A percentile compares a stretch with the other conserved stretches of the same genome.
Conservation (phyloP, 2,797 vertebrate genomes). For the Liasis olivaceus region DNA sequence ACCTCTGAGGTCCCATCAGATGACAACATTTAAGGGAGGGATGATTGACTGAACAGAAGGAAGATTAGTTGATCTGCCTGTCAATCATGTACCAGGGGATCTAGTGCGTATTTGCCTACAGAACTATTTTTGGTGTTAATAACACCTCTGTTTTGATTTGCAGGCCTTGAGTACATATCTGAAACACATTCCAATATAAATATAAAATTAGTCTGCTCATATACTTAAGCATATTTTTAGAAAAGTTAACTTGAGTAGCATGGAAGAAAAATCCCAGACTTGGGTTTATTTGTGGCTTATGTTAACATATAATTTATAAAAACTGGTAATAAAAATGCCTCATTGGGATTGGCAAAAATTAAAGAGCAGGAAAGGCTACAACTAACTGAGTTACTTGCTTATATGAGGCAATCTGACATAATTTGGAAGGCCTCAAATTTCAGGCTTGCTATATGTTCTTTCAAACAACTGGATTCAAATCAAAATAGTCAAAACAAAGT, state of each 20-base stretch:
- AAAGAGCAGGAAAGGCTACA: slow-evolving; percentile 44
- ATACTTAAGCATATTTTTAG: slow-evolving; percentile 39
- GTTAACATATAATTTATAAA: slow-evolving; percentile 64
- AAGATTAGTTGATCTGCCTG: neutral
- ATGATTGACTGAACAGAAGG: neutral
- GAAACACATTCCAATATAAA: slow-evolving; percentile 48
- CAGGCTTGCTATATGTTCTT: slow-evolving; percentile 38
- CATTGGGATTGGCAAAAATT: slow-evolving; percentile 40
- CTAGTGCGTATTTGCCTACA: neutral
- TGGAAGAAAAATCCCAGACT: slow-evolving; percentile 43
- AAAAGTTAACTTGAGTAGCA: slow-evolving; percentile 21
- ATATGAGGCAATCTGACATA: neutral
- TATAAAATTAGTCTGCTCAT: slow-evolving; percentile 27
- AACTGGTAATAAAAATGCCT: slow-evolving; percentile 54
- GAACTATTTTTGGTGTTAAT: neutral
- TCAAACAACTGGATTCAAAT: slow-evolving; percentile 22
- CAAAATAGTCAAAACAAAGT: slow-evolving; percentile 41
- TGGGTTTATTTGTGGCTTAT: slow-evolving; percentile 52
- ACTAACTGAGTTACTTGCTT: slow-evolving; percentile 36
- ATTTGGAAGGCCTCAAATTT: slow-evolving; percentile 35
- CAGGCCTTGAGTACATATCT: neutral
- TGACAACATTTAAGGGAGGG: neutral
- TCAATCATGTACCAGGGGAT: neutral
- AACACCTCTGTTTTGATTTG: neutral
- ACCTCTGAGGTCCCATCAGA: neutral